Evolutionary conservation across 2,888 invertebrate species (phyloP).

Genomic region (Anagyrus pseudococci): DNA sequence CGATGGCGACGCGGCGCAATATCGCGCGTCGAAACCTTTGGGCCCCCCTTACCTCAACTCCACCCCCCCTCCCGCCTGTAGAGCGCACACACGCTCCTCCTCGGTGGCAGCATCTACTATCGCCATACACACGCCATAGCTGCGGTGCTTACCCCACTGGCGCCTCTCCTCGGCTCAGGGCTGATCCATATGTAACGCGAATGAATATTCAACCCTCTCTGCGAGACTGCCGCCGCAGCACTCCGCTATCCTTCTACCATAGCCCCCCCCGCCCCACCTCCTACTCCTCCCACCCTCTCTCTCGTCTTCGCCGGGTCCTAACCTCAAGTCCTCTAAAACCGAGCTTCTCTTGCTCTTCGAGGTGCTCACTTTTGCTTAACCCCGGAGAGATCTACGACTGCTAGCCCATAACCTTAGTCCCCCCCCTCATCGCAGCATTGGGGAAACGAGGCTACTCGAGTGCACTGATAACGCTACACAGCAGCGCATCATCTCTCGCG

Average conservation of each 20-base stretch:
- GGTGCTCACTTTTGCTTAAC: neutral
- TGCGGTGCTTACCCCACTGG: too few species aligned
- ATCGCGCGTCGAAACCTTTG: constrained; percentile 12
- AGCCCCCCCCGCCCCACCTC: neutral
- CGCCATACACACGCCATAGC: constrained; percentile 29
- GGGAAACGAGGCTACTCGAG: too few species aligned
- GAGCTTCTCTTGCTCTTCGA: neutral
- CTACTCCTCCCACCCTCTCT: neutral
- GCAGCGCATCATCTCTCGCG: too few species aligned
- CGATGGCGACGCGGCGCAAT: constrained; percentile 11
- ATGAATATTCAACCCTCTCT: constrained; percentile 59
- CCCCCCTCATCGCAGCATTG: too few species aligned
- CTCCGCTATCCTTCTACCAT: too few species aligned
- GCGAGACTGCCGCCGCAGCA: neutral
- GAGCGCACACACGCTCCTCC: constrained; percentile 32
- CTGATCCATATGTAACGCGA: constrained; percentile 61
- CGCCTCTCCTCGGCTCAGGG: constrained; percentile 47
- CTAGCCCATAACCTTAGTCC: too few species aligned
- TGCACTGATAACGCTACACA: too few species aligned
- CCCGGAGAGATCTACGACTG: neutral
- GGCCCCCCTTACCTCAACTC: constrained; percentile 3
- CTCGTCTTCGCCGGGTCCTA: neutral
- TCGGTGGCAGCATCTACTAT: constrained; percentile 42
- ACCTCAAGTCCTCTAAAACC: neutral
- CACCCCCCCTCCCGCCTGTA: neutral